phyloP scores from a whole-genome alignment of 1,140 invertebrate species.

The Macrosteles quadrilineatus region DNA sequence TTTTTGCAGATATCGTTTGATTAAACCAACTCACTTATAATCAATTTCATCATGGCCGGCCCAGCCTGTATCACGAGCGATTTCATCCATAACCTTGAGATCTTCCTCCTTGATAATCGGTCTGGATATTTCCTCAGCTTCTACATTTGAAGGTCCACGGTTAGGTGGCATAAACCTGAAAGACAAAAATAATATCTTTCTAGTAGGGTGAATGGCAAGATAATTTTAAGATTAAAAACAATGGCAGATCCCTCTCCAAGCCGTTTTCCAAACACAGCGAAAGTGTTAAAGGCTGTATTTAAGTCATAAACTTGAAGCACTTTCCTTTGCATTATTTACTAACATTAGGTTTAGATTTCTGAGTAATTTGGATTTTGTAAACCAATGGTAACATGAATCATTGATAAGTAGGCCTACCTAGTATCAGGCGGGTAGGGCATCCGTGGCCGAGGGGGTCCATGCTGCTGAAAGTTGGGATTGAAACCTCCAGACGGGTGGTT shows the following conservation, averaged over 20 bases:
- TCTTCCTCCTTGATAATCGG: slow-evolving; percentile 93
- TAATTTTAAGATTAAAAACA: neutral
- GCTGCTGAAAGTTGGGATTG: slow-evolving; percentile 47
- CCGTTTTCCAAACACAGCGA: no score
- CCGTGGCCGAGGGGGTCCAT: slow-evolving; percentile 40
- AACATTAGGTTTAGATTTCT: no score
- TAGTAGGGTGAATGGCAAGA: neutral
- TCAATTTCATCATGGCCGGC: slow-evolving; percentile 90
- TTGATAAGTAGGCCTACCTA: slow-evolving; percentile 34
- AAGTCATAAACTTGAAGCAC: no score
- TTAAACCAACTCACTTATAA: slow-evolving; percentile 84
- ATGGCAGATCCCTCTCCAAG: neutral
- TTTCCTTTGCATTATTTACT: no score
- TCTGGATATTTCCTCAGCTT: slow-evolving; percentile 57
- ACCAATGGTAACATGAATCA: no score
- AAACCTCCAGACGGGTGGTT: slow-evolving; percentile 43
- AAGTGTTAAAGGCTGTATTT: no score
- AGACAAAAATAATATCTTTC: slow-evolving; percentile 13
- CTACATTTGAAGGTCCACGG: slow-evolving; percentile 26
- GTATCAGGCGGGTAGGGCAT: slow-evolving; percentile 52
- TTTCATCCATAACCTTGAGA: slow-evolving; percentile 87
- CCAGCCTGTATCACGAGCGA: slow-evolving; percentile 88
- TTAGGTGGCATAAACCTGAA: slow-evolving; percentile 21
- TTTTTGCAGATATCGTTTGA: no score
- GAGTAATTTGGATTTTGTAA: no score